Evolutionary conservation across 2,888 invertebrate genomes (phyloP).

Genomic region (Synanthedon tipuliformis): DNA sequence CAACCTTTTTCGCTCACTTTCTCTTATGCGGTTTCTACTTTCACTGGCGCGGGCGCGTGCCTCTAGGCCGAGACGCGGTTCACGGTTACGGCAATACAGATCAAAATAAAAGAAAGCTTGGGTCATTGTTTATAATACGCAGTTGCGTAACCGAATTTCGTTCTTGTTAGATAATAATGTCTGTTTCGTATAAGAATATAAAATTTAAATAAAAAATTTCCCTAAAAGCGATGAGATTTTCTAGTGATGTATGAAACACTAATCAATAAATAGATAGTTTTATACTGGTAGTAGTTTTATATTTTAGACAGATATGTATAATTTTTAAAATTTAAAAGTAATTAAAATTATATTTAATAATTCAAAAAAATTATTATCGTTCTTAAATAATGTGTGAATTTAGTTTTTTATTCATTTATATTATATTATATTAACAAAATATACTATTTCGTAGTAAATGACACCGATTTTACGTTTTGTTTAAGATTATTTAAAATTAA

Average conservation of each 20-base stretch:
- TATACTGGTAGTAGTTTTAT: too few relatives aligned
- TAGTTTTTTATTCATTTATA: too few relatives aligned
- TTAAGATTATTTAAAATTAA: too few relatives aligned
- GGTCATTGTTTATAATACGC: conserved; percentile 3
- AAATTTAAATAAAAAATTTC: not conserved
- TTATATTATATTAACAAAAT: too few relatives aligned
- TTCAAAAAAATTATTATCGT: too few relatives aligned
- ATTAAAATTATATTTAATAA: too few relatives aligned
- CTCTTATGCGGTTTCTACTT: conserved; percentile 14
- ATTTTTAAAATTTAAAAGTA: too few relatives aligned
- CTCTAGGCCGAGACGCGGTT: not conserved
- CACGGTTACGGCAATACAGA: not conserved
- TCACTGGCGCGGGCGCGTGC: not conserved
- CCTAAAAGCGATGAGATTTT: not conserved
- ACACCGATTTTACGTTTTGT: too few relatives aligned
- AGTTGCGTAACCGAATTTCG: conserved; percentile 5
- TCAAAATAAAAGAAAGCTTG: not conserved
- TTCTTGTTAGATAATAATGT: not conserved
- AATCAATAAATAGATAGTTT: too few relatives aligned
- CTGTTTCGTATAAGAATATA: not conserved
- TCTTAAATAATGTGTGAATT: too few relatives aligned
- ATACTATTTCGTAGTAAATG: too few relatives aligned
- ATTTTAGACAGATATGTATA: too few relatives aligned
- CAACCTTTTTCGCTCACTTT: conserved; percentile 16
- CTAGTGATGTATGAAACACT: not conserved